phyloP scores from a whole-genome alignment of 2,113 vertebrate genomes.

The Aspidoscelis tigris region DNA sequence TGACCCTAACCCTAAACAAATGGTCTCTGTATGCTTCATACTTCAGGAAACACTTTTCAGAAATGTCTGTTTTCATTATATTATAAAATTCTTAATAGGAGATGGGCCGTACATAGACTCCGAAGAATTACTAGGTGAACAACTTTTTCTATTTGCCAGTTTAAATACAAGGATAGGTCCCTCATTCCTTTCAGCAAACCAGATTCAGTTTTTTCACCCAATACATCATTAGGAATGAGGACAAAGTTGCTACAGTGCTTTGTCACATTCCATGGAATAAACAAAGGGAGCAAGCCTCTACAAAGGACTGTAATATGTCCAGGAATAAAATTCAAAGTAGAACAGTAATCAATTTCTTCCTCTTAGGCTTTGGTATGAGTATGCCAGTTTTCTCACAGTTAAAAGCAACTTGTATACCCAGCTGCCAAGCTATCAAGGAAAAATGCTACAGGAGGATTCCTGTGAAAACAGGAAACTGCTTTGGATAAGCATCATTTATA shows the following conservation, averaged over 20 bases:
- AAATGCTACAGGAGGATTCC: not conserved
- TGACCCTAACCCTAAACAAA: too few species aligned
- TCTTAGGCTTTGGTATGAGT: not conserved
- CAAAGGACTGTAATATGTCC: not conserved
- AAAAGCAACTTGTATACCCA: not conserved
- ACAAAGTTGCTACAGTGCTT: not conserved
- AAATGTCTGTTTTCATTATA: not conserved
- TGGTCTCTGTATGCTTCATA: too few species aligned
- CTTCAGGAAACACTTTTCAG: too few species aligned
- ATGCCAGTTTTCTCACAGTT: not conserved
- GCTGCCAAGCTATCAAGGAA: not conserved
- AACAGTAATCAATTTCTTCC: not conserved
- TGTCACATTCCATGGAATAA: not conserved
- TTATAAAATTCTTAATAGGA: not conserved
- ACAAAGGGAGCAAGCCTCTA: not conserved
- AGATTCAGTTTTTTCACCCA: not conserved
- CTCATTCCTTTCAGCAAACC: not conserved
- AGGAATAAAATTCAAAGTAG: slow-evolving; percentile 6
- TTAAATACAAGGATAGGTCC: not conserved
- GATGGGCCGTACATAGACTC: not conserved
- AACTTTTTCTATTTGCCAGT: too few species aligned
- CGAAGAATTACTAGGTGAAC: too few species aligned
- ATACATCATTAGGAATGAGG: not conserved
- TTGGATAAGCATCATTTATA: not conserved
- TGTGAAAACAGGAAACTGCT: not conserved